These are phyloP conservation scores for Rhea pennata DNA, from an alignment of 2,113 vertebrate genomes.

Conservation along the genomic window DNA sequence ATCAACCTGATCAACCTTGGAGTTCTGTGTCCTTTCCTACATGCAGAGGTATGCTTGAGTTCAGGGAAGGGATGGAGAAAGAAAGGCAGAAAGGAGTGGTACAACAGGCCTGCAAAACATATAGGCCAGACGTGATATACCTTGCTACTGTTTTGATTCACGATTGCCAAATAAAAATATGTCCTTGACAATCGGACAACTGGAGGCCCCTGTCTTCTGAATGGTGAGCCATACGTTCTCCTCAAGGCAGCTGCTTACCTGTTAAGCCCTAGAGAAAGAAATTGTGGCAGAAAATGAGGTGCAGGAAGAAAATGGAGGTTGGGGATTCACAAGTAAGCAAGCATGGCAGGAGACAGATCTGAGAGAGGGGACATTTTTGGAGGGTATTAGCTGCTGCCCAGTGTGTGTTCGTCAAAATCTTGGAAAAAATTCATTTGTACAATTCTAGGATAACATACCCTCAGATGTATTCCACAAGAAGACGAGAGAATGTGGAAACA, in stretches of 20 bases:
- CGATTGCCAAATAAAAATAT: background rate
- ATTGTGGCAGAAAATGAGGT: background rate
- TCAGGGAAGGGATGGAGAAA: background rate
- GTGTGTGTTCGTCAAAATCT: background rate
- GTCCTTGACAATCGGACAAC: background rate
- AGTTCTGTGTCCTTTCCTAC: background rate
- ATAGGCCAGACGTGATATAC: background rate
- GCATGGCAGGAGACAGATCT: background rate
- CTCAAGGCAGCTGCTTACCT: background rate
- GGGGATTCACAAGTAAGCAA: background rate
- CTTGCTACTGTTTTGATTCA: background rate
- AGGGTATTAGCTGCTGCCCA: background rate
- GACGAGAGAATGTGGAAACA: background rate
- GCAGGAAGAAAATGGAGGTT: background rate
- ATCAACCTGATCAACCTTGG: background rate
- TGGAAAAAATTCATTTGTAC: background rate
- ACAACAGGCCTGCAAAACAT: background rate
- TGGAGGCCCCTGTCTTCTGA: background rate
- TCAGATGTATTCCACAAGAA: conserved; percentile 3
- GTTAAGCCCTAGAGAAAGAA: background rate
- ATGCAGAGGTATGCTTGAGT: background rate
- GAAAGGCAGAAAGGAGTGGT: background rate
- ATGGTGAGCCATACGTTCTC: background rate
- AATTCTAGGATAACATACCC: background rate
- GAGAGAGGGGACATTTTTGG: background rate